A percentile compares a stretch with the other conserved stretches of the same genome.
These are phyloP conservation scores for Trilocha varians DNA, from an alignment of 2,888 invertebrate species.

Conservation along the genomic window DNA sequence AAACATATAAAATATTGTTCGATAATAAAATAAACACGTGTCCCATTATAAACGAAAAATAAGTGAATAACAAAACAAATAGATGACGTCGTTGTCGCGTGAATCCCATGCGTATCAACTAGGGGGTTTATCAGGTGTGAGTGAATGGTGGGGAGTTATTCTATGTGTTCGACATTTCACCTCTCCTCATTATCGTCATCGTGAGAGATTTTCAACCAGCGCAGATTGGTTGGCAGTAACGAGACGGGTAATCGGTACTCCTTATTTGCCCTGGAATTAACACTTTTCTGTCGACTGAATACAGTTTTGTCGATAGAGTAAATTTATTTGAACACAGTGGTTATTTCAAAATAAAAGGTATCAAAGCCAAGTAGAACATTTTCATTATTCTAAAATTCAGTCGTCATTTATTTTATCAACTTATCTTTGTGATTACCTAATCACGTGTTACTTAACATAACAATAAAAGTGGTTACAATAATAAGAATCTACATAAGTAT, in stretches of 20 bases:
- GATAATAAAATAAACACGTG: background rate
- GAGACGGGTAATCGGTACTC: conserved; percentile 59
- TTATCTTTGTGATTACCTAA: no score
- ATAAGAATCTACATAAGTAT: no score
- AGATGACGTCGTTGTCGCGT: background rate
- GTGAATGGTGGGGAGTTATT: conserved; percentile 19
- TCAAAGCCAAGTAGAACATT: no score
- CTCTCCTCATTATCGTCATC: conserved; percentile 38
- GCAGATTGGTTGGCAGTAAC: conserved; percentile 55
- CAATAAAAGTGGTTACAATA: no score
- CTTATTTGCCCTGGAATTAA: conserved; percentile 60
- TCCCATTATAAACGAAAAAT: background rate
- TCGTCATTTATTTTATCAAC: no score
- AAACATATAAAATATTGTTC: no score
- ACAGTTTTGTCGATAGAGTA: background rate
- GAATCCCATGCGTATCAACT: conserved; percentile 28
- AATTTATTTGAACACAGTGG: background rate
- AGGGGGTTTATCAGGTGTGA: conserved; percentile 25
- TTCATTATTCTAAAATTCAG: no score
- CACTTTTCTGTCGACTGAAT: conserved; percentile 27
- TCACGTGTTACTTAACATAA: no score
- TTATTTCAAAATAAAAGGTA: background rate
- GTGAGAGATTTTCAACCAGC: conserved; percentile 49
- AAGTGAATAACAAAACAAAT: background rate
- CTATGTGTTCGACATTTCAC: conserved; percentile 46